Base-by-base conservation (phyloP, 1,140 invertebrate genomes). In the Anthonomus grandis region DNA sequence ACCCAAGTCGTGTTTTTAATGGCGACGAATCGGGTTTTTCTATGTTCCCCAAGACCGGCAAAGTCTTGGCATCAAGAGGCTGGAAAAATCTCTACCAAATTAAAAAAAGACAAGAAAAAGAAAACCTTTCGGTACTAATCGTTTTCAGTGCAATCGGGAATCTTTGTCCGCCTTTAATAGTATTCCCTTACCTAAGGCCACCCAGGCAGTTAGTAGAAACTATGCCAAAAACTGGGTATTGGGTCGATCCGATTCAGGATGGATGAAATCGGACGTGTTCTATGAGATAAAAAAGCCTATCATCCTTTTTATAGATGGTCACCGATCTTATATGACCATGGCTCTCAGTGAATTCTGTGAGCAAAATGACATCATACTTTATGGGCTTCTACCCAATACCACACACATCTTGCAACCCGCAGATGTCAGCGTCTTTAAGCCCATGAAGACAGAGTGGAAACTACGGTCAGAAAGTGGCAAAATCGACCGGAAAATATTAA, bases 261-360 rank as follows among this genome's bases (percentile, higher is more conserved):
- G 72, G 73, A 76, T 76, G 66, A 68, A 54, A 9, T 47, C 44
- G 17, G 70, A 70, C 58, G 60, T 66, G 4, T 77, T 76, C 62
- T 74, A 64, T 62, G 17, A 42, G 2, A 50, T 50, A 21, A 47
- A 55, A 60, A n/a, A 39, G 3, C 51, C 58, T 10, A 25, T 60
- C 25, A 6, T 49, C 6, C 23, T 55, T n/a, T 54, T 60, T 15
- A 22, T 60, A 17, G 58, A 60, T 49, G 51, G 36, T 23, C 51
- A 60, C 18, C 54, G 42, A 37, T 55, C 51, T 2, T 46, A 60
- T 34, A 27, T 55, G 4, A 42, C 13, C 24, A 9, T 23, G 8
- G 44, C 48, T 15, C 38, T 60, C 13, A 15, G 15, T 15, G 23
- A 42, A 8, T 55, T 55, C 24, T 55, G 51, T 25, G 10, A 17